phyloP scores from a whole-genome alignment of 2,797 vertebrate genomes.

The Vespertilio murinus region DNA sequence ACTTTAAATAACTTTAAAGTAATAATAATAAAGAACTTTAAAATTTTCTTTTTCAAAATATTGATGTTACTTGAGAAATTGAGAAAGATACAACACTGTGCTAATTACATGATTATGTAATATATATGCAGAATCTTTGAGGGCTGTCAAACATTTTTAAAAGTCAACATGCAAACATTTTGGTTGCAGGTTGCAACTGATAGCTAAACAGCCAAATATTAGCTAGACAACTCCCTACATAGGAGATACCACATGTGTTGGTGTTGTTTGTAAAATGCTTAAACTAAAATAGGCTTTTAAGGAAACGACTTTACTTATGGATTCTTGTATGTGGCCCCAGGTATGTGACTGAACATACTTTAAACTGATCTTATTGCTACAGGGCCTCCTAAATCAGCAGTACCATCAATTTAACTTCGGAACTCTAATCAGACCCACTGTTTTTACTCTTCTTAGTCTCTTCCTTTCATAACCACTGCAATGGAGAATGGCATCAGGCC shows the following conservation, averaged over 20 bases:
- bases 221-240: not conserved
- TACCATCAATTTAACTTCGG: constrained; percentile 45
- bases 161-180: constrained; percentile 45
- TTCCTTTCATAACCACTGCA: constrained; percentile 17
- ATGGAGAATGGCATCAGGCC: constrained; percentile 51
- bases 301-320: not conserved
- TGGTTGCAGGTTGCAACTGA: constrained; percentile 14
- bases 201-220: not conserved
- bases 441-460: constrained; percentile 50
- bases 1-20: constrained; percentile 6
- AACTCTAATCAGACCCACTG: constrained; percentile 27
- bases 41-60: not conserved
- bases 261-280: constrained; percentile 9
- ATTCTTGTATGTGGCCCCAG: not conserved
- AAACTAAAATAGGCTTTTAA: constrained; percentile 23
- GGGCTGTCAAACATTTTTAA: not conserved
- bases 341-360: not conserved
- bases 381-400: constrained; percentile 27
- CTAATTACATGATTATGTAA: not conserved
- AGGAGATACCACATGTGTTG: not conserved
- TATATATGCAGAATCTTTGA: constrained; percentile 2
- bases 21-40: constrained; percentile 10
- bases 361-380: constrained; percentile 21
- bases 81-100: not conserved
- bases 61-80: constrained; percentile 16